Base-by-base conservation (phyloP, 2,888 invertebrate species). In the Tetheella fluctuosa region DNA sequence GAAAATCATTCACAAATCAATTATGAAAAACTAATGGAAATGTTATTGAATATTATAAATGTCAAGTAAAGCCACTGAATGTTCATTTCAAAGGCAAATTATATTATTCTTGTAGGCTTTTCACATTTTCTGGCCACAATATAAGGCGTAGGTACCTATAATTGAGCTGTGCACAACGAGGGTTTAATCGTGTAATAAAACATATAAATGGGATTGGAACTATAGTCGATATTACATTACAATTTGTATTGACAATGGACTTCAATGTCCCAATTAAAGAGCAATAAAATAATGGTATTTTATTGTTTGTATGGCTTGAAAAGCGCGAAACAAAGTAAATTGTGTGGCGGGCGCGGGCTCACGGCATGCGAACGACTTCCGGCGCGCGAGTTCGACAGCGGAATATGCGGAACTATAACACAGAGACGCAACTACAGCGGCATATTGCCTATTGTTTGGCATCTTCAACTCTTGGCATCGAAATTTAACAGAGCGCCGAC, bases 371-470 rank as follows among this genome's bases (percentile, higher is more conserved):
- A 89, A 89, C 86, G 79, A 84, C 89, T 89, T 90, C 90, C 88
- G 86, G 79, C 73, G 75, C 79, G 80, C 67, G 78, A 82, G 80
- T 84, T 86, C 82, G 80, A 84, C 84, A 81, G 71, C 68, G 81
- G 85, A 78, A 84, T 82, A 83, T 81, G 77, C 88, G 85, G 86
- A 87, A 87, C 84, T 34, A 85, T 86, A 87, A 77, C 71, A 73
- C 71, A 74, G 70, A 73, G 74, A 74, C 76, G 77, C 73, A 80
- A 77, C 78, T 80, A 71, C 82, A 78, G 71, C 77, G 77, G 83
- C 86, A 84, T 89, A 90, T 88, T 89, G 90, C 88, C 88, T 87
- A 87, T 91, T 91, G 89, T 90, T 90, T 93, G 92, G 91, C 92
- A 91, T 90, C 89, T 87, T 79, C 84, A 79, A 83, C 84, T 90